Conservation (phyloP, 2,113 vertebrate genomes). For the Cynopterus brachyotis region DNA sequence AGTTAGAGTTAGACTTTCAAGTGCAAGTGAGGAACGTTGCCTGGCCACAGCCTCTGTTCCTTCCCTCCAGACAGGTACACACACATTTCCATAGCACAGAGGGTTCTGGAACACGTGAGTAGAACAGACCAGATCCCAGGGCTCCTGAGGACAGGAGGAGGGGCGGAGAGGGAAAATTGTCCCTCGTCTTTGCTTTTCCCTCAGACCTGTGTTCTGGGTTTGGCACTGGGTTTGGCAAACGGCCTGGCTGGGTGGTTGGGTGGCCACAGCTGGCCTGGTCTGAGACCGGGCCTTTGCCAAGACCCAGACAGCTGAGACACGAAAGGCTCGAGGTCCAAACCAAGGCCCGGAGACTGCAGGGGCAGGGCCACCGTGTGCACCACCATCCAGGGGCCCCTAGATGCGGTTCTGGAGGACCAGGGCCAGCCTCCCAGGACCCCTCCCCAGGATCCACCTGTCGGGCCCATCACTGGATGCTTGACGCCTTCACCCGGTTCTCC, state of each 20-base stretch:
- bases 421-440: not conserved
- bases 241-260: not conserved
- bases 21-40: not conserved
- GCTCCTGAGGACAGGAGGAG: not conserved
- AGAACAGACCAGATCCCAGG: not conserved
- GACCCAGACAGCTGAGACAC: not conserved
- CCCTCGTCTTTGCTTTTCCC: not conserved
- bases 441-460: not conserved
- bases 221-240: not conserved
- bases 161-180: not conserved
- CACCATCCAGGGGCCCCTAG: no score
- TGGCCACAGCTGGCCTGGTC: not conserved
- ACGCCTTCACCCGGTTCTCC: accelerated
- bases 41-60: not conserved
- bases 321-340: not conserved
- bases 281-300: not conserved
- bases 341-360: not conserved
- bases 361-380: not conserved
- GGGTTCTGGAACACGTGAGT: not conserved
- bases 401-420: not conserved
- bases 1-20: not conserved
- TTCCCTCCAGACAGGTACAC: not conserved
- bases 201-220: not conserved
- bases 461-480: not conserved
- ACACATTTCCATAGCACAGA: not conserved